A percentile compares a stretch with the other conserved stretches of the same genome.
phyloP scores from a whole-genome alignment of 2,113 vertebrate genomes.

The Bubo blakistoni region DNA sequence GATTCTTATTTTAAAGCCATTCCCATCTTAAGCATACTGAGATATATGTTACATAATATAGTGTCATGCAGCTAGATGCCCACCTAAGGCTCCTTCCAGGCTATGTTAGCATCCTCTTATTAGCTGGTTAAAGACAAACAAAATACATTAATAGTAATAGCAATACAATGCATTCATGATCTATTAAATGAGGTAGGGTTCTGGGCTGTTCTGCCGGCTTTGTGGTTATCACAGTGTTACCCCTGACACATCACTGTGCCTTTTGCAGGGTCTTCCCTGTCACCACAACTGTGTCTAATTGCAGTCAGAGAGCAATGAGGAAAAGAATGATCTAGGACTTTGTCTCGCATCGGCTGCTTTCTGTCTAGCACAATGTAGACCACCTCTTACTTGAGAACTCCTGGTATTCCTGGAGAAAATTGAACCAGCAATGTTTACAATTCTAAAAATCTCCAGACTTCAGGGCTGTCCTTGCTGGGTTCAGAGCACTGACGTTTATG shows the following conservation, averaged over 20 bases:
- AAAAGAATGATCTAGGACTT: neutral
- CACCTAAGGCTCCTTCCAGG: neutral
- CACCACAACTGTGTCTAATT: neutral
- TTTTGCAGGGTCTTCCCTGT: neutral
- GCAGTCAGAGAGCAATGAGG: neutral
- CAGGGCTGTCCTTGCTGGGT: neutral
- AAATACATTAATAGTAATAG: neutral
- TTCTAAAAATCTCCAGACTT: neutral
- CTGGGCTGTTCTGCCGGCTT: neutral
- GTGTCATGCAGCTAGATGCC: neutral
- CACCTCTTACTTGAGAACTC: neutral
- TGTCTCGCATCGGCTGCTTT: neutral
- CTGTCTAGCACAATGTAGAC: neutral
- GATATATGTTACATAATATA: neutral
- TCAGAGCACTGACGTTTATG: neutral
- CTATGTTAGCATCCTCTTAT: neutral
- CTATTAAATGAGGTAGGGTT: neutral
- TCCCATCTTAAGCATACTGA: neutral
- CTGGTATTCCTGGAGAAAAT: neutral
- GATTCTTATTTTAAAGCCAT: neutral
- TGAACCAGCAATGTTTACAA: neutral
- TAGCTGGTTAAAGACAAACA: neutral
- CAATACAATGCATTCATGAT: neutral
- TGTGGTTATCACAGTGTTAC: neutral
- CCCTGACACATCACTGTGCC: fast-evolving